Evolutionary conservation across 2,797 vertebrate genomes (phyloP).

Genomic region (Halcyon badia): DNA sequence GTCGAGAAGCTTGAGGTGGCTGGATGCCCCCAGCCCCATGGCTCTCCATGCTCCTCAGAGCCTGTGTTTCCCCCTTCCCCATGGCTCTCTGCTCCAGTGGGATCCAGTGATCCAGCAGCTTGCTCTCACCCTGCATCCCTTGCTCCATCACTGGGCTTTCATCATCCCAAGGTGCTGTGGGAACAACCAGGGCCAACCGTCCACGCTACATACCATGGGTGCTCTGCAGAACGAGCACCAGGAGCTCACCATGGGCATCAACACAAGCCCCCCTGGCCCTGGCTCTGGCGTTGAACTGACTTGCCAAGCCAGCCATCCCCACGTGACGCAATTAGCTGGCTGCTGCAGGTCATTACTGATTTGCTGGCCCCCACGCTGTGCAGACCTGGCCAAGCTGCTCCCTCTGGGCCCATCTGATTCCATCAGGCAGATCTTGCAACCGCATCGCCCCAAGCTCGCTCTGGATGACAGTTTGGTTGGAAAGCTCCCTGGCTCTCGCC

Average conservation of each 20-base stretch:
- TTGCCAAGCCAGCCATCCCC: background rate
- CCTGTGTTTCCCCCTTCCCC: background rate
- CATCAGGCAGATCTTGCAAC: background rate
- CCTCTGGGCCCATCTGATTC: slow-evolving; percentile 5
- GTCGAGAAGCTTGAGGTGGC: background rate
- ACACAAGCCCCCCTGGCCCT: fast-evolving
- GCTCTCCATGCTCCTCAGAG: fast-evolving
- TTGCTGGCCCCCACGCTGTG: fast-evolving
- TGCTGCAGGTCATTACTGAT: background rate
- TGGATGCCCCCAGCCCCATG: background rate
- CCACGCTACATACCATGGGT: fast-evolving
- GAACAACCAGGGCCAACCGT: background rate
- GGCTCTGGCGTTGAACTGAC: fast-evolving
- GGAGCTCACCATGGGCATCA: fast-evolving
- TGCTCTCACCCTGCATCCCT: fast-evolving
- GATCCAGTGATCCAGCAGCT: background rate
- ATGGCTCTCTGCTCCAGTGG: fast-evolving
- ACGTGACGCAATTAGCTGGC: background rate
- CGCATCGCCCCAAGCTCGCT: fast-evolving
- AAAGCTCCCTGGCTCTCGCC: background rate
- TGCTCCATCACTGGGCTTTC: fast-evolving
- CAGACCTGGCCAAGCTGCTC: background rate
- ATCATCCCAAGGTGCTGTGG: background rate
- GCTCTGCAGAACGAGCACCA: fast-evolving
- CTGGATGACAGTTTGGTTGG: background rate